Evolutionary conservation across 2,888 invertebrate genomes (phyloP), one percentile per base, ranked within the genome.

Genomic region (Drosophila austrosaltans): DNA sequence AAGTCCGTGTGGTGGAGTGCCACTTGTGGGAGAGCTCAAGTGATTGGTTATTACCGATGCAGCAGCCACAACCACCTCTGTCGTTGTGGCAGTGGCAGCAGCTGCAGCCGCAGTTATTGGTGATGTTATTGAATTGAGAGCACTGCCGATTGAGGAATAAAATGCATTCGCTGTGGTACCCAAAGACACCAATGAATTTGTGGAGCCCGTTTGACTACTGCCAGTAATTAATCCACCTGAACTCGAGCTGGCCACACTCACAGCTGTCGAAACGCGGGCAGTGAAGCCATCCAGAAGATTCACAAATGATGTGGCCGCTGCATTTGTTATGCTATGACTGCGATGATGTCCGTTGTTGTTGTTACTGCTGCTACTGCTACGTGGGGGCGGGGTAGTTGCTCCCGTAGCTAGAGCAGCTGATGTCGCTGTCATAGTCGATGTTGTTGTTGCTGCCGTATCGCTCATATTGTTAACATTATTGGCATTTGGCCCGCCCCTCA

Each of bases 271-370:
- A 3, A 91, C 91, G 7, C 91, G 91, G 40, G 91, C 83, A 0
- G 91, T 86, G 68, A 92, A 90, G 4, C 91, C 91, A 74, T 91
- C 91, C 10, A 91, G 64, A 7, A 91, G 79, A 81, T 91, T 92
- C 7, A 87, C 91, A 71, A 92, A 89, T 3, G 91, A 91, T 56
- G 87, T 87, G 28, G 85, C 81, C 22, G 85, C 78, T 60, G 87
- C 75, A 78, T 87, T 83, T 20, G 90, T 90, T 69, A 90, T 89
- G 76, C 89, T 90, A 40, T 86, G 88, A 53, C 85, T 86, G n/a
- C 85, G 87, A 4, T 86, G 90, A 66, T 79, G 82, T 0, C 85
- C 81, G 6, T 42, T 75, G 61, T 73, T 75, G 58, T 69, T 75
- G 56, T 82, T 82, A 28, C 8, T 36, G 8, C 36, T 36, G 36